These are phyloP conservation scores for Neuroterus valhalla DNA, from an alignment of 1,140 invertebrate species.

Conservation along the genomic window DNA sequence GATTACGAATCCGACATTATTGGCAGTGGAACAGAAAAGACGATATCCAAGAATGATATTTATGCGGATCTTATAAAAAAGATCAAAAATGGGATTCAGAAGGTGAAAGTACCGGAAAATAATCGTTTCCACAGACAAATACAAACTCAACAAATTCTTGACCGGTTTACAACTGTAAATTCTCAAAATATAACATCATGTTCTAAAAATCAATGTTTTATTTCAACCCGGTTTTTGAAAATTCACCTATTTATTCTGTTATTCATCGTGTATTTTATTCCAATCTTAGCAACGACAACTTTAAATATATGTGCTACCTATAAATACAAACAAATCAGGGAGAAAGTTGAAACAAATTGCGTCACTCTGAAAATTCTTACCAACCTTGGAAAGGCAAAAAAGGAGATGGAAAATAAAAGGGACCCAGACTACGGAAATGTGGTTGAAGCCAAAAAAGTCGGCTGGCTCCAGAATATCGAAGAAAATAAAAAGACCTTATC, in stretches of 20 bases:
- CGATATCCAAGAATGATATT: conserved; percentile 42
- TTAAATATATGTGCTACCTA: conserved; percentile 43
- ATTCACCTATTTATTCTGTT: conserved; percentile 52
- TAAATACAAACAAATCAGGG: conserved; percentile 35
- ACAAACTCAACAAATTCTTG: too few species aligned
- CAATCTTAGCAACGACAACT: conserved; percentile 53
- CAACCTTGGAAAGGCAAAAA: neutral
- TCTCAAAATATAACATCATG: neutral
- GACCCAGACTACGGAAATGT: neutral
- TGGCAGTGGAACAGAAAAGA: too few species aligned
- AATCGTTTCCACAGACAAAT: conserved; percentile 4
- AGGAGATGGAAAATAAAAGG: neutral
- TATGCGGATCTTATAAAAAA: conserved; percentile 49
- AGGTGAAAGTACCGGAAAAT: conserved; percentile 34
- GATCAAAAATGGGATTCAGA: conserved; percentile 41
- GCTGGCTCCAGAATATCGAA: neutral
- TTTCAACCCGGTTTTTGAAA: conserved; percentile 54
- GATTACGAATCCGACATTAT: neutral
- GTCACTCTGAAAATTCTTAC: conserved; percentile 11
- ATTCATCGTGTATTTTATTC: conserved; percentile 58
- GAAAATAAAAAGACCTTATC: neutral
- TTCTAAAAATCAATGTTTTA: conserved; percentile 51
- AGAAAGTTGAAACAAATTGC: conserved; percentile 35
- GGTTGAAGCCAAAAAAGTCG: neutral
- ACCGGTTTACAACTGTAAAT: neutral